Evolutionary conservation across 2,888 invertebrate genomes (phyloP), one percentile per base, ranked within the genome.

Genomic region (Aleiodes alternator): DNA sequence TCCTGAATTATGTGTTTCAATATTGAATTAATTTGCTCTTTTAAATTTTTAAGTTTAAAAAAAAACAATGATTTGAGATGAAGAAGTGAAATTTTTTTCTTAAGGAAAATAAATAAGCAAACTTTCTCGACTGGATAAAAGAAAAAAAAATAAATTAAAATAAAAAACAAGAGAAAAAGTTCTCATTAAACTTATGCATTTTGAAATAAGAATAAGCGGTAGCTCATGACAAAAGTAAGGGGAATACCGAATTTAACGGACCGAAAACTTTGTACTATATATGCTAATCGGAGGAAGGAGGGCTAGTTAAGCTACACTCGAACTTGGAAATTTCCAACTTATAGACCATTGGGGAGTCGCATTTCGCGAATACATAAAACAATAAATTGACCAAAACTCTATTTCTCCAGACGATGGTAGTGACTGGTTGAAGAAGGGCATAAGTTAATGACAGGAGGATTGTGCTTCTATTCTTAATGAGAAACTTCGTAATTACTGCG

Each of bases 211-310:
- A 43, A 43, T 43, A 43, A 43, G 43, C 14, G 53, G 53, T 14
- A 55, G n/a, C 55, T 16, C 38, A 70, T 34, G 43, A 53, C 43
- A 51, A 34, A 43, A 68, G 68, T 38, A 53, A 48, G 23, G 50
- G 50, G 68, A 66, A 68, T 70, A 73, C 74, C 71, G 76, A 74
- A 83, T 82, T 82, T 82, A 83, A 83, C 80, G 78, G 75, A 76
- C 78, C 71, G 78, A 78, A 81, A 84, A 85, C 79, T 84, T 85
- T 83, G 81, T 82, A 83, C 84, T 85, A 82, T 84, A 84, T 84
- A 85, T 85, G 84, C 82, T 84, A 85, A 85, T 84, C 76, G 82
- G 29, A 23, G 6, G 43, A 43, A 64, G 43, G 43, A 68, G 75
- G 55, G 71, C 71, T 75, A 56, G 75, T 75, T 75, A 57, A 75